phyloP scores from a whole-genome alignment of 2,888 invertebrate species.

The Lithosia quadra region DNA sequence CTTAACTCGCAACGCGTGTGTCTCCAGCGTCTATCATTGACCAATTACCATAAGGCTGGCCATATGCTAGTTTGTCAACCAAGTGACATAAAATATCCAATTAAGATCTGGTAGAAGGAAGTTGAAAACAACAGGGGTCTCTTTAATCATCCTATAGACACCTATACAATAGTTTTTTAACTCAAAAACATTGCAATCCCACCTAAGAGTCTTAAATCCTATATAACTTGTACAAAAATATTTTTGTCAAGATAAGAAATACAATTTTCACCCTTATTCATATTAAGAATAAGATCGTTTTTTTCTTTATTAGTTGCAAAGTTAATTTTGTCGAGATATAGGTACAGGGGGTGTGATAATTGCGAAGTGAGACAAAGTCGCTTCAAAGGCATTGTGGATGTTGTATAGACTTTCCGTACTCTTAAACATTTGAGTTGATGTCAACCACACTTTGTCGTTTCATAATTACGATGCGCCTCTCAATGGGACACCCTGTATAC shows the following conservation, averaged over 20 bases:
- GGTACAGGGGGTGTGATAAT: conserved; percentile 82
- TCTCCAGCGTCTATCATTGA: not conserved
- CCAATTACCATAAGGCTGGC: not conserved
- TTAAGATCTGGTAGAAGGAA: conserved; percentile 8
- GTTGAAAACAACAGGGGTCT: conserved; percentile 5
- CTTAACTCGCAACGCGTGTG: too few relatives aligned
- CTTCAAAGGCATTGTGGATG: conserved; percentile 81
- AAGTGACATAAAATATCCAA: not conserved
- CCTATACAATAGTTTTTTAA: conserved; percentile 37
- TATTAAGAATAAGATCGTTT: conserved; percentile 30
- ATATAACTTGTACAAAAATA: conserved; percentile 42
- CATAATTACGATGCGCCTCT: conserved; percentile 77
- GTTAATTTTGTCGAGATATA: conserved; percentile 62
- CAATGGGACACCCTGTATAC: conserved; percentile 70
- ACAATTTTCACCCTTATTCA: conserved; percentile 35
- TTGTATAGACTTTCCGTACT: conserved; percentile 79
- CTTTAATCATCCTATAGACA: conserved; percentile 36
- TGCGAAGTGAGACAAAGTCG: conserved; percentile 84
- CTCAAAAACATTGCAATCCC: conserved; percentile 38
- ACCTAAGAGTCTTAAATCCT: conserved; percentile 63
- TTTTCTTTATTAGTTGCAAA: conserved; percentile 36
- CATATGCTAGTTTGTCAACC: not conserved
- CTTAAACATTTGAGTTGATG: conserved; percentile 81
- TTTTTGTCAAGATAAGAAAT: not conserved
- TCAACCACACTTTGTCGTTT: conserved; percentile 77